These are phyloP conservation scores for Microtus pennsylvanicus DNA, from an alignment of 2,113 vertebrate species.

Conservation along the genomic window DNA sequence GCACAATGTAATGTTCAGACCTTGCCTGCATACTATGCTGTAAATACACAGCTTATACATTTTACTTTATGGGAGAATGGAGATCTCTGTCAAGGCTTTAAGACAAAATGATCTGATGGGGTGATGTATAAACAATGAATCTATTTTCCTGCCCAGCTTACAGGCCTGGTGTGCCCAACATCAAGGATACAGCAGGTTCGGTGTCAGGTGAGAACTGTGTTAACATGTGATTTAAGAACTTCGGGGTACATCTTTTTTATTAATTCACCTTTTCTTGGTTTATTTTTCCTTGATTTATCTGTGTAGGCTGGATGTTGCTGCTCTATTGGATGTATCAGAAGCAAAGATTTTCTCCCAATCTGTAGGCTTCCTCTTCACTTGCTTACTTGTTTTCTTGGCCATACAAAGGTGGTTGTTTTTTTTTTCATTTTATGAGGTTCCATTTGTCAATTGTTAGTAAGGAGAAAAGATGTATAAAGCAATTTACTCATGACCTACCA, in stretches of 20 bases:
- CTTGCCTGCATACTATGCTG: not conserved
- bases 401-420: not conserved
- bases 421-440: too few species aligned
- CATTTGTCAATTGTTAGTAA: not conserved
- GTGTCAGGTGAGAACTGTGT: not conserved
- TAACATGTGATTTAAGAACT: not conserved
- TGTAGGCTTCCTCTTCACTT: not conserved
- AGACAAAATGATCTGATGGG: not conserved
- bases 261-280: not conserved
- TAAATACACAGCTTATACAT: not conserved
- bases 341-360: not conserved
- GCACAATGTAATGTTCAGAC: not conserved
- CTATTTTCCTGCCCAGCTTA: not conserved
- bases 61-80: not conserved
- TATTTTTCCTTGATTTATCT: not conserved
- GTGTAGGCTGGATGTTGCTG: not conserved
- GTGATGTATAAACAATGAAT: not conserved
- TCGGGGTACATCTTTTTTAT: not conserved
- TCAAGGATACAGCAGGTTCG: not conserved
- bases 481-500: not conserved
- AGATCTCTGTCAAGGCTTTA: not conserved
- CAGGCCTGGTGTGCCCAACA: not conserved
- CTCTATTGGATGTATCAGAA: not conserved
- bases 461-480: not conserved
- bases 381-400: not conserved